Evolutionary conservation across 2,888 invertebrate species (phyloP).

Genomic region (Apotomis turbidana): DNA sequence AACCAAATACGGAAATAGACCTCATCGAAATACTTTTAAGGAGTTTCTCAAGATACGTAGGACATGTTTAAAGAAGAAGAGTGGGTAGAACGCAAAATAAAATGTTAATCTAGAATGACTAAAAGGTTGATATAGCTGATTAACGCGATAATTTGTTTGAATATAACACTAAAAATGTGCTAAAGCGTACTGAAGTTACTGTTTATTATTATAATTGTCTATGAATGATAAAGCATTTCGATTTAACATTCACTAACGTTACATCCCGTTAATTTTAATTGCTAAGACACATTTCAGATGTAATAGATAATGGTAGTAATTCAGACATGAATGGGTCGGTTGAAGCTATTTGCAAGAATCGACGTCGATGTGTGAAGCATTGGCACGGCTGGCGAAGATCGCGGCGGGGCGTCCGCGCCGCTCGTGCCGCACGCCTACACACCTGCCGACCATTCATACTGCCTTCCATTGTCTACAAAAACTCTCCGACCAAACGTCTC

Average conservation of each 20-base stretch:
- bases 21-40: too few relatives aligned
- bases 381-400: constrained; percentile 35
- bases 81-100: too few relatives aligned
- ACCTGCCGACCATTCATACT: constrained; percentile 43
- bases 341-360: constrained; percentile 25
- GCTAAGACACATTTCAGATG: neutral
- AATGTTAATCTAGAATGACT: too few relatives aligned
- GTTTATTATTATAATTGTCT: too few relatives aligned
- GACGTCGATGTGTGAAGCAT: constrained; percentile 29
- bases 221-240: neutral
- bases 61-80: too few relatives aligned
- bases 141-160: too few relatives aligned
- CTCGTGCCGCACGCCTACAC: constrained; percentile 41
- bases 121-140: too few relatives aligned
- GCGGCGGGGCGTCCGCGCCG: constrained; percentile 57
- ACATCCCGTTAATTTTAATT: neutral
- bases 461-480: constrained; percentile 43
- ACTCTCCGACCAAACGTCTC: constrained; percentile 31
- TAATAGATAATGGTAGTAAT: constrained; percentile 13
- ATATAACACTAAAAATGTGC: too few relatives aligned
- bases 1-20: too few relatives aligned
- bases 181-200: too few relatives aligned
- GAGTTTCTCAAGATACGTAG: too few relatives aligned
- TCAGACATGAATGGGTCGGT: constrained; percentile 18
- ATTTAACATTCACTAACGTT: neutral